Evolutionary conservation across 2,797 vertebrate species (phyloP), one percentile per base, ranked within the genome.

Genomic region (Gouania willdenowi): DNA sequence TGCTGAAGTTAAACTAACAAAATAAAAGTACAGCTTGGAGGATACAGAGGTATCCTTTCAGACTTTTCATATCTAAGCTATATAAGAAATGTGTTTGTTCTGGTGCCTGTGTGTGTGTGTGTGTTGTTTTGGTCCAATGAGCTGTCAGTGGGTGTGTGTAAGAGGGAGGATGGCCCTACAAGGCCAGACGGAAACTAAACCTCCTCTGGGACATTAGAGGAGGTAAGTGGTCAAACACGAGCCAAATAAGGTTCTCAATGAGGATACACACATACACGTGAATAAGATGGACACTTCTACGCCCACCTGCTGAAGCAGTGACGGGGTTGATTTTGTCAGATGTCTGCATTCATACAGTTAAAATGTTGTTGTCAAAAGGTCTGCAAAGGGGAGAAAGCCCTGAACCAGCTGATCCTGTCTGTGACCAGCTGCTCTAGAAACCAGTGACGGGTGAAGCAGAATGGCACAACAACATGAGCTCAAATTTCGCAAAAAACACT

Each of bases 241-340:
- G 87, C 94, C 92, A 92, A 94, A 96, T 93, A 93, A 84, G 91
- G 93, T 70, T 79, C 80, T 83, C 54, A 76, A 49, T 43, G 54
- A 30, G 52, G 58, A 77, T 72, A 56, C 37, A 28, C 69, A 63
- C 52, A 62, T 16, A 12, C 38, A 54, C 59, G 44, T 5, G 4
- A 48, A 41, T 46, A 71, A 71, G 74, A 66, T 65, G 49, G 59
- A 73, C 66, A 48, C 60, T 56, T 64, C 21, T 46, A 58, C 45
- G 31, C 32, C 44, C 61, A 40, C 66, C 48, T 69, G 56, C 15
- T 35, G 45, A 51, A 51, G 51, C 40, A 35, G 45, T 27, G 40
- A 6, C 47, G 45, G 15, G 27, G 37, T 26, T 14, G 29, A 21
- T 2, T 46, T 22, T 9, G 41, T 29, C 22, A 43, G 50, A 65